Evolutionary conservation across 1,140 invertebrate species (phyloP).

Genomic region (Solen grandis): DNA sequence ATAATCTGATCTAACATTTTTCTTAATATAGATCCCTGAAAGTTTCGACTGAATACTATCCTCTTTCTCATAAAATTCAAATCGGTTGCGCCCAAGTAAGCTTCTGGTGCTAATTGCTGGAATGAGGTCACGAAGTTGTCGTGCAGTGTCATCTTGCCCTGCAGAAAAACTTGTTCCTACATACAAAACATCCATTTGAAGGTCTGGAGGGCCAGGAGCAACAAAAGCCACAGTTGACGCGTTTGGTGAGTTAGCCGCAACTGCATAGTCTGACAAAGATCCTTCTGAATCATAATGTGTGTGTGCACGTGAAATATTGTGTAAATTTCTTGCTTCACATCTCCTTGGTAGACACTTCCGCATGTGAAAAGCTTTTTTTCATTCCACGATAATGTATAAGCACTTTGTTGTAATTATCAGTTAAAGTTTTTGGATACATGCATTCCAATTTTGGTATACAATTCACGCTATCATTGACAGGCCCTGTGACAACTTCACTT

Average conservation of each 20-base stretch:
- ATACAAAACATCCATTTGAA: constrained; percentile 65
- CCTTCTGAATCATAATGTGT: constrained; percentile 84
- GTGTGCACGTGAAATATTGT: constrained; percentile 92
- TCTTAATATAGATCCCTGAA: constrained; percentile 67
- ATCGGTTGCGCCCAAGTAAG: constrained; percentile 57
- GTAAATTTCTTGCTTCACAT: constrained; percentile 93
- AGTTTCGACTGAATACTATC: constrained; percentile 59
- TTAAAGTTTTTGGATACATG: constrained; percentile 73
- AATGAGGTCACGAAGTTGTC: constrained; percentile 24
- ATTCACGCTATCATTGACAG: constrained; percentile 68
- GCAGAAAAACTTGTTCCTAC: constrained; percentile 69
- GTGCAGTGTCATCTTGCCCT: constrained; percentile 8
- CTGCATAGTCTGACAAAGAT: constrained; percentile 81
- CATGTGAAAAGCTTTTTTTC: constrained; percentile 92
- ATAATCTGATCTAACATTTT: constrained; percentile 61
- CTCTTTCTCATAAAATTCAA: constrained; percentile 58
- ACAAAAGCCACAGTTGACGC: constrained; percentile 98
- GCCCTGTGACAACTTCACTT: constrained; percentile 87
- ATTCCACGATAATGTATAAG: constrained; percentile 95
- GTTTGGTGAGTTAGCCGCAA: constrained; percentile 96
- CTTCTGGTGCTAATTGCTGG: constrained; percentile 67
- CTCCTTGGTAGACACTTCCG: constrained; percentile 93
- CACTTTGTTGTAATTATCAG: constrained; percentile 98
- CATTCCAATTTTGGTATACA: constrained; percentile 63
- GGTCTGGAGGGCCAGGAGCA: constrained; percentile 85